A percentile compares a stretch with the other conserved stretches of the same genome.
Conservation (phyloP, 2,113 vertebrate genomes). For the Tragulus kanchil region DNA sequence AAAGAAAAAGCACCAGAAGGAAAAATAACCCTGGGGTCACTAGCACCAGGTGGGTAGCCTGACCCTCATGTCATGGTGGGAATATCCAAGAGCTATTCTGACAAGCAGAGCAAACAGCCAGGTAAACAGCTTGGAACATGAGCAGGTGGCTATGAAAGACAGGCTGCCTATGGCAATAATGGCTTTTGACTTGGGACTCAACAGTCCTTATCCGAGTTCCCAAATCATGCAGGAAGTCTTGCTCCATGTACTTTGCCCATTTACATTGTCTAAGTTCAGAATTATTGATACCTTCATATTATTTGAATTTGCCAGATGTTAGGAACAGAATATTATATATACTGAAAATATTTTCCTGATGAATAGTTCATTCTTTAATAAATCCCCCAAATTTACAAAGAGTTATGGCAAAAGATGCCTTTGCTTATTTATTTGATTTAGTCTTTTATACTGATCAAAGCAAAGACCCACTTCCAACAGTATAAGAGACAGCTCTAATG, state of each 20-base stretch:
- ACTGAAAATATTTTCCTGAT: neutral
- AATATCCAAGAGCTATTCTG: constrained; percentile 29
- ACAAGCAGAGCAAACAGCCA: neutral
- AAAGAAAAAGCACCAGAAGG: neutral
- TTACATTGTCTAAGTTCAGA: neutral
- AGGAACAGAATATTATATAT: neutral
- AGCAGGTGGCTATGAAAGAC: neutral
- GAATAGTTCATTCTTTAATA: neutral
- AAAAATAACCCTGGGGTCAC: neutral
- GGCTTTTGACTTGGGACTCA: neutral
- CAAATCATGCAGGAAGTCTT: neutral
- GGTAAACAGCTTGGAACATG: neutral
- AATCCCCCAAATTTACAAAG: neutral
- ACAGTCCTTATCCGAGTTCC: neutral
- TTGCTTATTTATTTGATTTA: neutral
- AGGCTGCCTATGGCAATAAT: neutral
- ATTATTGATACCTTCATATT: neutral
- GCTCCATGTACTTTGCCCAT: neutral
- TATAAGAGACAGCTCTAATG: neutral
- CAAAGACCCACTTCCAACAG: neutral
- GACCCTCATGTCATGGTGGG: neutral
- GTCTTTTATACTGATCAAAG: neutral
- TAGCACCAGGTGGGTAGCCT: neutral
- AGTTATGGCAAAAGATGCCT: neutral
- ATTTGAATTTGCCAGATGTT: neutral